Evolutionary conservation across 2,888 invertebrate species (phyloP), one percentile per base, ranked within the genome.

Genomic region (Pammene fasciana): DNA sequence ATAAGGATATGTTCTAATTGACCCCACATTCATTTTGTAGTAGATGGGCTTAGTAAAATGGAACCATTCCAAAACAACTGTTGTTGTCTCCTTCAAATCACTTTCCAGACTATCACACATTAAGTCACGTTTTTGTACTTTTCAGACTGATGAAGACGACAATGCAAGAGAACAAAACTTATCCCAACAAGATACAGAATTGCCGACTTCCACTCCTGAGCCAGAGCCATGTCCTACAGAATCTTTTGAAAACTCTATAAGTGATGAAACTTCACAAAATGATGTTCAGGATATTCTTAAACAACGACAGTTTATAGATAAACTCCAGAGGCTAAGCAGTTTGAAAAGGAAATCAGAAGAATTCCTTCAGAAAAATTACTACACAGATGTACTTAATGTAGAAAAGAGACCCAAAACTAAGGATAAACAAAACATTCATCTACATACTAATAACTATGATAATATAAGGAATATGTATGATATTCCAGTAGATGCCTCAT

Each of bases 291-390:
- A 89, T 50, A 72, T 90, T 50, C 72, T 86, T 70, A 90, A 90
- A 78, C 90, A 92, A 78, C 86, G 86, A 74, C 84, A 92, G 74
- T 88, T 92, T 62, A 85, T 92, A 74, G 92, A 92, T 75, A 92
- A 87, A 82, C 81, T 93, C 43, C 89, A 92, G 73, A 88, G 87
- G 74, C 80, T 92, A 65, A 92, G 86, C 75, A 86, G 83, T 72
- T 80, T 92, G 11, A 93, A 93, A 78, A 86, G 93, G 73, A 93
- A 92, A 82, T 93, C 93, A 6, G 91, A 91, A 46, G 92, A 93
- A 73, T 90, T 87, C 67, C 75, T 91, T 34, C 89, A 90, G 73
- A 91, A 89, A 76, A 89, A 85, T 72, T 93, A 89, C 74, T 92
- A 89, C 73, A 79, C 86, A 50, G 89, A 89, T 46, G 74, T 88